Evolutionary conservation across 2,113 vertebrate genomes (phyloP), one percentile per base, ranked within the genome.

Genomic region (Grantiella picta): DNA sequence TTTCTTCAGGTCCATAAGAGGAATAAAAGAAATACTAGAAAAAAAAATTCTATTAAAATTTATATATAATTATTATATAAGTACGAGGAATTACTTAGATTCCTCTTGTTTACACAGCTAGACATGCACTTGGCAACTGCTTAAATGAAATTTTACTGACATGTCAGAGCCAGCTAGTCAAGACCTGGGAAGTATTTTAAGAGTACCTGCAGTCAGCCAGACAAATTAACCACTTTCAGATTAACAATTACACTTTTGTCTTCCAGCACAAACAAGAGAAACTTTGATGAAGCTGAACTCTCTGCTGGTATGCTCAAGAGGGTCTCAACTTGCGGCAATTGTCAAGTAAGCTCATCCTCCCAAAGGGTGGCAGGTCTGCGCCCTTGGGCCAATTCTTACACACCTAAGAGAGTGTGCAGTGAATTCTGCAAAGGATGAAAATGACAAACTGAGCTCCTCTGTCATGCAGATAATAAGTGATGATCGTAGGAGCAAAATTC

Each of bases 321-420:
- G n/a, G 35, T 59, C 50, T 45, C 35, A 23, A 5, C 20, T 28
- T 17, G 23, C 44, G n/a, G 44, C 27, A 47, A 4, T 8, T 6
- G 14, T 15, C 44, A 54, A 54, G 36, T 6, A n/a, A 53, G 25
- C 11, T 33, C 3, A 3, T 1, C 5, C 0, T 14, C 18, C 36
- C 35, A 25, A 12, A 4, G 53, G 16, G 29, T 8, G 23, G 22
- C 40, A 44, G 61, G 16, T 42, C 52, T 44, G 52, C 14, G 19
- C 28, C 38, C 40, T 49, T 1, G 3, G 35, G 29, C 17, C 14
- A 8, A 28, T 4, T 36, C 61, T 23, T 50, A 25, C 63, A 27
- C 29, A 60, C 45, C 52, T 20, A 10, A 72, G 29, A 5, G 4
- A n/a, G 22, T 4, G 12, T 3, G 16, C 1, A 24, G 3, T 15